Evolutionary conservation across 2,888 invertebrate genomes (phyloP), one percentile per base, ranked within the genome.

Genomic region (Celastrina argiolus): DNA sequence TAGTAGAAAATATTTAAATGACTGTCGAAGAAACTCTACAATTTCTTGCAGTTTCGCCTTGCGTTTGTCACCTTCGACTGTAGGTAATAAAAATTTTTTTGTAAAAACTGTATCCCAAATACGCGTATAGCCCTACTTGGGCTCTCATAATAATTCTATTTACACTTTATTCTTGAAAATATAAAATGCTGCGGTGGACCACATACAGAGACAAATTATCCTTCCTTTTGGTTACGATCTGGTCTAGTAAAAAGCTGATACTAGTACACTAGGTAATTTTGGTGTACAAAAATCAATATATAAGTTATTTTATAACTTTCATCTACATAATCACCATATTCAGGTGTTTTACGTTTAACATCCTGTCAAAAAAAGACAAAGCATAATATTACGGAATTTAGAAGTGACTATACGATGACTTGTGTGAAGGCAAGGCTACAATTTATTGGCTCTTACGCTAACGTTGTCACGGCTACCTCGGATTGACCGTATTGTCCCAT

Each of bases 381-480:
- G 4, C 31, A 31, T 31, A n/a, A n/a, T 28, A 18, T 10, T 12
- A 22, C 51, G 51, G 51, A 51, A 26, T 51, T 18, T 14, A 51
- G 51, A 51, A 12, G 14, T 51, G 22, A 51, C 22, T 51, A 45
- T 45, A 51, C 51, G 51, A 51, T 14, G 26, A 51, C 22, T 51
- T 12, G 26, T 12, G 51, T 12, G 66, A 36, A 18, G 56, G 58
- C 69, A 73, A n/a, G 69, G 69, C 67, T 68, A 69, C 41, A 65
- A 67, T 68, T 68, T 69, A 67, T 63, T 28, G 66, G 58, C 66
- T n/a, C 64, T 69, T 64, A 61, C 16, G 28, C 42, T 26, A 31
- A 58, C 34, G 87, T 82, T 79, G 78, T 78, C 75, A 79, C 75
- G 78, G 82, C 81, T 83, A 81, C 83, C 82, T 81, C 75, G 75